A percentile compares a stretch with the other conserved stretches of the same genome.
Evolutionary conservation across 53 echinoderm and acorn worm genomes (phyloP).

Genomic region (Holothuria leucospilota): DNA sequence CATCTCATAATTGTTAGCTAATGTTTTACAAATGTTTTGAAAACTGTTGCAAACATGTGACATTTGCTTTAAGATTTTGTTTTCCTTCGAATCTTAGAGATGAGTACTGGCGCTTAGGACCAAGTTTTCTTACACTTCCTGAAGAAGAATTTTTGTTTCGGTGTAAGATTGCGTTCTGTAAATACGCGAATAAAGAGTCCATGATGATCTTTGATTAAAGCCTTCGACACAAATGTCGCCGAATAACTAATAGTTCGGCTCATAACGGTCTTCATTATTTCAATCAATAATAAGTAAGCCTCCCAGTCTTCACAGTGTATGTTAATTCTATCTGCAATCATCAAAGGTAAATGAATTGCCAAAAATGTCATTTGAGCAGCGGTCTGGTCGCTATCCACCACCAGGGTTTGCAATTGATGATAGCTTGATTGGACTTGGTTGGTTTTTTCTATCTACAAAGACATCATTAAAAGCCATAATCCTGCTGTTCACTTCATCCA

Average conservation of each 20-base stretch:
- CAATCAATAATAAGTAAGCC: conserved; percentile 50
- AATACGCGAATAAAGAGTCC: conserved; percentile 48
- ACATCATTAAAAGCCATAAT: conserved; percentile 26
- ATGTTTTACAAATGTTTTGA: conserved; percentile 56
- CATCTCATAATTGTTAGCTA: conserved; percentile 48
- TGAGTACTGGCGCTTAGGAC: conserved; percentile 44
- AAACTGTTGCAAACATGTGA: conserved; percentile 57
- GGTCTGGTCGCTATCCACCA: conserved; percentile 59
- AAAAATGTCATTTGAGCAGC: conserved; percentile 67
- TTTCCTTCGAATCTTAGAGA: conserved; percentile 54
- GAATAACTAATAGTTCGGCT: conserved; percentile 55
- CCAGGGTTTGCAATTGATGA: conserved; percentile 51
- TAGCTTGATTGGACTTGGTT: conserved; percentile 48
- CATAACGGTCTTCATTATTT: conserved; percentile 52
- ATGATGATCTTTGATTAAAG: conserved; percentile 48
- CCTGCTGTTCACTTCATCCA: conserved; percentile 52
- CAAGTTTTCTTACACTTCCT: conserved; percentile 47
- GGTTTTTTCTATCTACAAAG: conserved; percentile 56
- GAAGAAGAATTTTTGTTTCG: conserved; percentile 53
- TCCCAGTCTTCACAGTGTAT: conserved; percentile 55
- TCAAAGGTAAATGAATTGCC: conserved; percentile 51
- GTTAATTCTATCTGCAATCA: conserved; percentile 56
- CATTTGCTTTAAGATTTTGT: conserved; percentile 53
- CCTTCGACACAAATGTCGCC: conserved; percentile 58
- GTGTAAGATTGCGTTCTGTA: conserved; percentile 27